phyloP scores from a whole-genome alignment of 2,888 invertebrate species.

The Minunthozetes semirufus region DNA sequence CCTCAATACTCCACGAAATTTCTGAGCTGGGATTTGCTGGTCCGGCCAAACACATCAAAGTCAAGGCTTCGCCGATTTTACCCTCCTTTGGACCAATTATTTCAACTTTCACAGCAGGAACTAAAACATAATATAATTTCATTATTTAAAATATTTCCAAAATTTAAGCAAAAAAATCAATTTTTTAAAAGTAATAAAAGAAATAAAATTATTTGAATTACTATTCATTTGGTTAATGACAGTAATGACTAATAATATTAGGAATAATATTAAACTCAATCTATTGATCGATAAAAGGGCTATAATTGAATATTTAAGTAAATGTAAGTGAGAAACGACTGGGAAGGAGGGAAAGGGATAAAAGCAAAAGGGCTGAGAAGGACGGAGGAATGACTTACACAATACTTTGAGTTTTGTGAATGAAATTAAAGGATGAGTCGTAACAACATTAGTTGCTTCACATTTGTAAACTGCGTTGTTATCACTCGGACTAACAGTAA shows the following conservation, averaged over 20 bases:
- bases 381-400: conserved; percentile 64
- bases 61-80: conserved; percentile 25
- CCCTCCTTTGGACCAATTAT: conserved; percentile 30
- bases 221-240: neutral
- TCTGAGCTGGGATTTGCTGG: conserved; percentile 30
- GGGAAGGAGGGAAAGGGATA: too few relatives aligned
- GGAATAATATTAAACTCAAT: neutral
- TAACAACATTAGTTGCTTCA: conserved; percentile 63
- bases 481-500: conserved; percentile 81
- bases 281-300: neutral
- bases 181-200: too few relatives aligned
- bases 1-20: conserved; percentile 1
- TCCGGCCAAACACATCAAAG: conserved; percentile 27
- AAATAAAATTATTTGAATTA: too few relatives aligned
- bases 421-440: conserved; percentile 67
- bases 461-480: conserved; percentile 89
- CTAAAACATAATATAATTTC: neutral
- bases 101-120: conserved; percentile 28
- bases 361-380: neutral
- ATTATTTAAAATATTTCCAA: too few relatives aligned
- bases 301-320: neutral
- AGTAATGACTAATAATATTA: neutral
- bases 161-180: too few relatives aligned
- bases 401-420: conserved; percentile 82
- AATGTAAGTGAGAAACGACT: too few relatives aligned